Percentiles rank a stretch among this genome's conserved stretches.
Evolutionary conservation across 2,113 vertebrate genomes (phyloP).

Genomic region (Phaethornis superciliosus): DNA sequence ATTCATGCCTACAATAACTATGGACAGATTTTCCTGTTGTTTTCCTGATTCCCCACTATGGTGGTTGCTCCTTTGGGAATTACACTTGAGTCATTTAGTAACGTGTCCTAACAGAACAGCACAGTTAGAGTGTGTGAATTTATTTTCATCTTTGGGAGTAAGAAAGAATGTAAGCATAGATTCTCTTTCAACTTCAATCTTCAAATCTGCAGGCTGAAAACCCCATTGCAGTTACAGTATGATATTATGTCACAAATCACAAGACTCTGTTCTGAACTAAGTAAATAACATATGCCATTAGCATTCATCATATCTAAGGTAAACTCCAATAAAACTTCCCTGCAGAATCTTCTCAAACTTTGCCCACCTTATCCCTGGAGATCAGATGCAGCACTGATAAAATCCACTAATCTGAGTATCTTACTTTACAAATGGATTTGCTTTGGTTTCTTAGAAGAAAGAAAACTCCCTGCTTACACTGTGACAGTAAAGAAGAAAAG

Average conservation of each 20-base stretch:
- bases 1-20: neutral
- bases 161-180: neutral
- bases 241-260: neutral
- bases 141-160: neutral
- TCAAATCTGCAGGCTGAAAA: neutral
- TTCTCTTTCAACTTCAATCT: neutral
- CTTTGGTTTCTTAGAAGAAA: neutral
- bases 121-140: neutral
- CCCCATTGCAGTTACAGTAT: neutral
- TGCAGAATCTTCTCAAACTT: neutral
- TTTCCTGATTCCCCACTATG: neutral
- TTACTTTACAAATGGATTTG: neutral
- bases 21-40: slow-evolving; percentile 10
- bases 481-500: neutral
- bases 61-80: neutral
- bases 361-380: neutral
- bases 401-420: neutral
- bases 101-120: neutral
- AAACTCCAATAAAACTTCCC: neutral
- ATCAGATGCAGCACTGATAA: neutral
- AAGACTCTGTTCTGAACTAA: neutral
- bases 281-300: neutral
- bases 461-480: neutral
- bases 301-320: neutral
- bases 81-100: neutral